Evolutionary conservation across 1,140 invertebrate species (phyloP), one percentile per base, ranked within the genome.

Genomic region (Drosophila erecta): DNA sequence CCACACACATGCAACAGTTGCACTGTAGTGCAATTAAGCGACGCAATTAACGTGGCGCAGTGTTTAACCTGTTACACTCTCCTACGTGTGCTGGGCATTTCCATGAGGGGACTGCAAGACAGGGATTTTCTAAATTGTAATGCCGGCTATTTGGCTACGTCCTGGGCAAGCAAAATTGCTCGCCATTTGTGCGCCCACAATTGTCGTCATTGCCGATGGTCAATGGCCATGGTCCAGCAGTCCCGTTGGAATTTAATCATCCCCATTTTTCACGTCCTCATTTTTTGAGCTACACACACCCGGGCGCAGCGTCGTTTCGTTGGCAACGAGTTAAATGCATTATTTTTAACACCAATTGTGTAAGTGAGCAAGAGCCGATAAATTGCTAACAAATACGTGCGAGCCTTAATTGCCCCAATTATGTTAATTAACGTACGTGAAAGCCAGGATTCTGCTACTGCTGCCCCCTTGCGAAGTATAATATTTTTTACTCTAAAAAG

Each of bases 91-190:
- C 70, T 35, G 61, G 17, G 62, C 83, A 76, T 79, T 89, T 76
- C 59, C 49, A 77, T 65, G 62, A 37, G 7, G 37, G 30, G 15
- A 37, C 11, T 11, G 60, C 33, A 35, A 33, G 30, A 30, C 33
- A 17, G 30, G 79, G 76, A 87, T 89, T 87, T 89, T 87, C 84
- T 87, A 87, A 87, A 89, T 87, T 87, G 89, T 89, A 84, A 89
- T 87, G 84, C 79, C 50, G 27, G 75, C 72, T 60, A 87, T 86
- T 86, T 78, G 51, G 43, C 14, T 43, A 43, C 15, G 37, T 57
- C 53, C 46, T 58, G 60, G 24, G 58, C 72, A 57, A 70, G 54
- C 78, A 44, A 83, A 81, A 87, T 86, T 81, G 83, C 59, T 66
- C 72, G 53, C 79, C 83, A 89, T 87, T 87, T 87, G 71, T 69